These are phyloP conservation scores for Amyelois transitella DNA, from an alignment of 1,140 invertebrate species.

Conservation along the genomic window DNA sequence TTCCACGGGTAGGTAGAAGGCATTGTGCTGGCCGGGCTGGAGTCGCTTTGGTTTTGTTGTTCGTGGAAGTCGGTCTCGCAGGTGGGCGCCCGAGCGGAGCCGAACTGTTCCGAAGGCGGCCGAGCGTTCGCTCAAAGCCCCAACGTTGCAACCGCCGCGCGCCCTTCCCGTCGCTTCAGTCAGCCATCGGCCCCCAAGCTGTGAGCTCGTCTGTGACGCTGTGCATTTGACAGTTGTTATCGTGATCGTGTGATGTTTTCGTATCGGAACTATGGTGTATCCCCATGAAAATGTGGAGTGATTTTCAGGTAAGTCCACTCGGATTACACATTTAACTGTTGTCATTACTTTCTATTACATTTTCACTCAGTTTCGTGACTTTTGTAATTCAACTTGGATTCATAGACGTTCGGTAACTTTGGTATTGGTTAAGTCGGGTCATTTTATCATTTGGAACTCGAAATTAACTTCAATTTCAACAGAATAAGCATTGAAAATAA, in stretches of 20 bases:
- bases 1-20: slow-evolving; percentile 24
- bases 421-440: neutral
- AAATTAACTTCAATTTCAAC: neutral
- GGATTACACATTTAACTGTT: neutral
- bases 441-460: neutral
- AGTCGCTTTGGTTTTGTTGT: slow-evolving; percentile 54
- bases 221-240: slow-evolving; percentile 72
- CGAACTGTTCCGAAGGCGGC: slow-evolving; percentile 25
- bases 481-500: neutral
- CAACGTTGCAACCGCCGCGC: slow-evolving; percentile 34
- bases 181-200: slow-evolving; percentile 58
- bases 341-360: neutral
- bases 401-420: neutral
- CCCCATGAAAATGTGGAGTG: slow-evolving; percentile 74
- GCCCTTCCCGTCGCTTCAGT: slow-evolving; percentile 40
- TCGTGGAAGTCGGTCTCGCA: slow-evolving; percentile 53
- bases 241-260: slow-evolving; percentile 72
- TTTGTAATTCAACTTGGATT: neutral
- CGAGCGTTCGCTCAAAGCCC: slow-evolving; percentile 17
- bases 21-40: slow-evolving; percentile 19
- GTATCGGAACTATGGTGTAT: slow-evolving; percentile 73
- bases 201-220: slow-evolving; percentile 50
- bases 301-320: slow-evolving; percentile 62
- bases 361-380: neutral
- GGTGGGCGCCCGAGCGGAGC: slow-evolving; percentile 42